Evolutionary conservation across 1,140 invertebrate genomes (phyloP).

Genomic region (Heliconius congener): DNA sequence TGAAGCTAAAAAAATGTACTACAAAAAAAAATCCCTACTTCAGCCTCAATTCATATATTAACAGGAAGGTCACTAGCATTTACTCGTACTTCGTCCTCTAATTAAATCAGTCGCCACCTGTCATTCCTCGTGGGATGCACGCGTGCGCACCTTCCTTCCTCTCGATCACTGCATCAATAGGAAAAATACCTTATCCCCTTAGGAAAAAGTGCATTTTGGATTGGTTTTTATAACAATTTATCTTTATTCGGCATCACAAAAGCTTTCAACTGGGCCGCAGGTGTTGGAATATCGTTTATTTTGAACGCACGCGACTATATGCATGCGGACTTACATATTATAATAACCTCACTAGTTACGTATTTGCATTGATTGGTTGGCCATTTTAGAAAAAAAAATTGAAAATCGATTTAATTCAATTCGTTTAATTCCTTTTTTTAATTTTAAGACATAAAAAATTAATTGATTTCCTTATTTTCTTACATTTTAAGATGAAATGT

Average conservation of each 20-base stretch:
- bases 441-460: no score
- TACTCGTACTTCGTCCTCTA: constrained; percentile 44
- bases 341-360: not conserved
- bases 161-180: not conserved
- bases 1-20: no score
- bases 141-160: constrained; percentile 40
- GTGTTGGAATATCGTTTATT: constrained; percentile 35
- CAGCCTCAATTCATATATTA: not conserved
- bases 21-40: not conserved
- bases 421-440: no score
- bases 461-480: no score
- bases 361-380: not conserved
- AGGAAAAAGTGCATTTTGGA: not conserved
- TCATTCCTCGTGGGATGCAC: constrained; percentile 38
- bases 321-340: not conserved
- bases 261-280: constrained; percentile 34
- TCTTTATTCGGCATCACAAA: constrained; percentile 37
- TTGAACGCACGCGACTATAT: constrained; percentile 35
- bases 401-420: no score
- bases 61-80: constrained; percentile 20
- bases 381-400: no score
- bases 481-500: no score
- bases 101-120: constrained; percentile 68
- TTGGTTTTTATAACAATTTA: constrained; percentile 2
- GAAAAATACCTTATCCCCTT: constrained; percentile 3